These are phyloP conservation scores for Carpatolechia fugitivella DNA, from an alignment of 2,888 invertebrate species.

Conservation along the genomic window DNA sequence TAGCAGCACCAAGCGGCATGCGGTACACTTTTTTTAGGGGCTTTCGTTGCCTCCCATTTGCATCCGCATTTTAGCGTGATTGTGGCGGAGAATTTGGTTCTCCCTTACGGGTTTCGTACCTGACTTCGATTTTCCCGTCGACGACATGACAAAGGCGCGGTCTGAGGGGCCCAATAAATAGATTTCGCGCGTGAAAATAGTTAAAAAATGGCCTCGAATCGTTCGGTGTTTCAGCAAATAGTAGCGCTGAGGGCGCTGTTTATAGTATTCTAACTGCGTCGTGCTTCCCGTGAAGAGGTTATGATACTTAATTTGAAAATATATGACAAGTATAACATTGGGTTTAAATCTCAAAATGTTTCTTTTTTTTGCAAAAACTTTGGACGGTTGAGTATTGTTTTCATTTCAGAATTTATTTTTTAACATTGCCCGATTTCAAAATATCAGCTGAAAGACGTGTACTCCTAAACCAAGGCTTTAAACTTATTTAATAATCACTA, in stretches of 20 bases:
- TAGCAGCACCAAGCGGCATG: slow-evolving; percentile 53
- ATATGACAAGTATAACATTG: too few species aligned
- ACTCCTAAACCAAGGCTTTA: too few species aligned
- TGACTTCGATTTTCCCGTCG: slow-evolving; percentile 72
- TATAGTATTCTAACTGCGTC: too few species aligned
- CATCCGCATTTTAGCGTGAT: slow-evolving; percentile 73
- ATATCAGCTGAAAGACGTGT: too few species aligned
- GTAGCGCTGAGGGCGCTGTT: neutral
- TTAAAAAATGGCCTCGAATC: slow-evolving; percentile 62
- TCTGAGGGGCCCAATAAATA: slow-evolving; percentile 73
- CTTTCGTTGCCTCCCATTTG: slow-evolving; percentile 62
- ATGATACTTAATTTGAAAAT: too few species aligned
- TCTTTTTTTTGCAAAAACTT: too few species aligned
- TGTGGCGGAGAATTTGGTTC: slow-evolving; percentile 60
- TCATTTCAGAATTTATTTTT: too few species aligned
- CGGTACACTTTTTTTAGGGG: slow-evolving; percentile 61
- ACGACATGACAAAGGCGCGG: slow-evolving; percentile 77
- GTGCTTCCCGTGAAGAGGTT: too few species aligned
- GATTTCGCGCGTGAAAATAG: slow-evolving; percentile 64
- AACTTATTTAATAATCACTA: too few species aligned
- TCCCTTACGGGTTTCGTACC: slow-evolving; percentile 58
- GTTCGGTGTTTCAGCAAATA: slow-evolving; percentile 29
- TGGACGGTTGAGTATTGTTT: too few species aligned
- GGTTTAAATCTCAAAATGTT: too few species aligned
- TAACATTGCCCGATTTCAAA: too few species aligned